phyloP scores from a whole-genome alignment of 2,113 vertebrate genomes.

The Periophthalmus modestus region DNA sequence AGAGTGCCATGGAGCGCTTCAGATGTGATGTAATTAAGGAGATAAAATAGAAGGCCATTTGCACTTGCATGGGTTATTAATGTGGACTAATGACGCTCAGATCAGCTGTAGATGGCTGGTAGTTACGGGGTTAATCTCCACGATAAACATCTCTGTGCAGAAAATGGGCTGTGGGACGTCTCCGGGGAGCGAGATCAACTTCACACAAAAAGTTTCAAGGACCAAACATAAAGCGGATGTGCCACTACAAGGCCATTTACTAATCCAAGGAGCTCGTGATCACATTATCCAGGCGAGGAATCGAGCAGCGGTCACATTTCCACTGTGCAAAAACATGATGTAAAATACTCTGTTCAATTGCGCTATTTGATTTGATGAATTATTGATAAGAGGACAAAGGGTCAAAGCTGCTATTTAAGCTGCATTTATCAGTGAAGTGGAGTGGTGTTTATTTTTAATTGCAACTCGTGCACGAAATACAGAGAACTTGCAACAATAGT shows the following conservation, averaged over 20 bases:
- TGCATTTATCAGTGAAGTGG: background rate
- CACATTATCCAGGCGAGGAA: background rate
- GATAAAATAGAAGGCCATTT: slow-evolving; percentile 73
- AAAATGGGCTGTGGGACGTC: slow-evolving; percentile 55
- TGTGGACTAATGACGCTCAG: slow-evolving; percentile 78
- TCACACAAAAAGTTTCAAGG: slow-evolving; percentile 68
- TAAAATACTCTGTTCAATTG: background rate
- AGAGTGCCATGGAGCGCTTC: slow-evolving; percentile 65
- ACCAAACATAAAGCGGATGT: slow-evolving; percentile 60
- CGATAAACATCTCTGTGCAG: slow-evolving; percentile 68
- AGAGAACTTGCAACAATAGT: background rate
- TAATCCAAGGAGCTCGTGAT: slow-evolving; percentile 19
- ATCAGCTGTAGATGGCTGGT: slow-evolving; percentile 74
- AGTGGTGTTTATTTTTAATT: background rate
- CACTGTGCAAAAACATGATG: background rate
- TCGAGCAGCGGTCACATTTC: background rate
- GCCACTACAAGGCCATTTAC: slow-evolving; percentile 35
- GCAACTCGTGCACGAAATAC: background rate
- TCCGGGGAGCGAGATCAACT: slow-evolving; percentile 56
- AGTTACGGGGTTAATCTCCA: slow-evolving; percentile 77
- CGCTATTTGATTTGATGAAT: background rate
- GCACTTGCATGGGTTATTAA: slow-evolving; percentile 77
- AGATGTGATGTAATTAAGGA: slow-evolving; percentile 79
- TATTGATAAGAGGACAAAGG: background rate
- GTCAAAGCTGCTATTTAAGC: background rate